These are phyloP conservation scores for Papilio demoleus DNA, from an alignment of 2,888 invertebrate genomes.

Conservation along the genomic window DNA sequence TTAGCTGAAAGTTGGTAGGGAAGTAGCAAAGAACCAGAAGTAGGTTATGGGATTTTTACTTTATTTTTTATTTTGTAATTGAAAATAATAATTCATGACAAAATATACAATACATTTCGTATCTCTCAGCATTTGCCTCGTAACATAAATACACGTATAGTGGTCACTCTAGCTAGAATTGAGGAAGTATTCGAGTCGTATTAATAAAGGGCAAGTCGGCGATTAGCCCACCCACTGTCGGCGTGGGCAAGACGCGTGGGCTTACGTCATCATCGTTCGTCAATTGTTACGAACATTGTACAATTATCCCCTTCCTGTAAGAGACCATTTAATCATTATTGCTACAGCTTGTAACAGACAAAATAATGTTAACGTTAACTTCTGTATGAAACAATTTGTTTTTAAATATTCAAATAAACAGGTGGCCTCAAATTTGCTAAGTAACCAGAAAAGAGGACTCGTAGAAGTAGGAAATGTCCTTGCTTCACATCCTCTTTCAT, in stretches of 20 bases:
- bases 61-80: no score
- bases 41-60: no score
- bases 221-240: slow-evolving; percentile 43
- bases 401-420: no score
- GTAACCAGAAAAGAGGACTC: no score
- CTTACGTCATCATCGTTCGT: slow-evolving; percentile 45
- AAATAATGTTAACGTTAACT: no score
- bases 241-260: slow-evolving; percentile 41
- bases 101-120: neutral
- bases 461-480: no score
- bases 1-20: no score
- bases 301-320: slow-evolving; percentile 27
- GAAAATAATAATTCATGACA: no score
- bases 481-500: no score
- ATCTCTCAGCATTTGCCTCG: neutral
- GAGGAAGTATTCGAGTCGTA: slow-evolving; percentile 10
- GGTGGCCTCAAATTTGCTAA: no score
- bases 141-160: neutral
- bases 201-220: slow-evolving; percentile 40
- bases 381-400: no score
- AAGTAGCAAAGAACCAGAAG: no score
- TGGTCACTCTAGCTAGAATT: slow-evolving; percentile 8
- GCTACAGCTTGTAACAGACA: neutral
- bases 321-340: slow-evolving; percentile 2
- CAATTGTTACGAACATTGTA: slow-evolving; percentile 38